Conservation (phyloP, 2,797 vertebrate genomes). For the Amniataba percoides region DNA sequence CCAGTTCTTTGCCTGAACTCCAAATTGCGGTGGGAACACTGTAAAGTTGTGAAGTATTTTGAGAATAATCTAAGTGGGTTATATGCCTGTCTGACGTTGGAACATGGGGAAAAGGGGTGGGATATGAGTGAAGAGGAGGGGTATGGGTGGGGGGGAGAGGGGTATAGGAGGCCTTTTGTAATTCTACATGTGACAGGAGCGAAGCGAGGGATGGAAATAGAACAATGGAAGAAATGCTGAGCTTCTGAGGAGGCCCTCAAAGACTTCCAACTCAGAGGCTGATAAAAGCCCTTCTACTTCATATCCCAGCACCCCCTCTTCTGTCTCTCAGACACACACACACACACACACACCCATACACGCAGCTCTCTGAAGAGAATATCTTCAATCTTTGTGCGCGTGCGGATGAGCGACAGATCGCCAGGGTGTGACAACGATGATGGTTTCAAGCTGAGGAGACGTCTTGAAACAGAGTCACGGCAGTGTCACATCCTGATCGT, state of each 20-base stretch:
- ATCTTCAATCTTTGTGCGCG: slow-evolving; percentile 74
- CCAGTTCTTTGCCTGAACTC: slow-evolving; percentile 62
- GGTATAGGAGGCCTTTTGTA: slow-evolving; percentile 82
- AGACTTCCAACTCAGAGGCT: slow-evolving; percentile 87
- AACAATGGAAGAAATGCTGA: slow-evolving; percentile 87
- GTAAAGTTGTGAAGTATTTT: slow-evolving; percentile 82
- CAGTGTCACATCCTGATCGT: slow-evolving; percentile 77
- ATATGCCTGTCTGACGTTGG: slow-evolving; percentile 73
- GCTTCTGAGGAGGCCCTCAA: slow-evolving; percentile 87
- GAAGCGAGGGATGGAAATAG: slow-evolving; percentile 84
- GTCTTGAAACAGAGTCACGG: slow-evolving; percentile 76
- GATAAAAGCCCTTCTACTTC: slow-evolving; percentile 86
- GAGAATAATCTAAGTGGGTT: slow-evolving; percentile 85
- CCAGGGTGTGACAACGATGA: slow-evolving; percentile 83
- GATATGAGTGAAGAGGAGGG: slow-evolving; percentile 62
- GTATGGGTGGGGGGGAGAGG: slow-evolving; percentile 37
- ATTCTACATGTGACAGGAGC: slow-evolving; percentile 87
- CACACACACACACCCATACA: slow-evolving; percentile 42
- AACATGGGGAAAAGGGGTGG: slow-evolving; percentile 70
- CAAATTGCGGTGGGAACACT: slow-evolving; percentile 69
- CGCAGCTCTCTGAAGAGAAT: slow-evolving; percentile 77
- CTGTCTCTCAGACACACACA: slow-evolving; percentile 60
- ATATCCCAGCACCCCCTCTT: slow-evolving; percentile 77
- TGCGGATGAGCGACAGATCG: slow-evolving; percentile 80
- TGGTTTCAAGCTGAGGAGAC: slow-evolving; percentile 81